Conservation (phyloP, 2,113 vertebrate species). For the Ciconia maguari region DNA sequence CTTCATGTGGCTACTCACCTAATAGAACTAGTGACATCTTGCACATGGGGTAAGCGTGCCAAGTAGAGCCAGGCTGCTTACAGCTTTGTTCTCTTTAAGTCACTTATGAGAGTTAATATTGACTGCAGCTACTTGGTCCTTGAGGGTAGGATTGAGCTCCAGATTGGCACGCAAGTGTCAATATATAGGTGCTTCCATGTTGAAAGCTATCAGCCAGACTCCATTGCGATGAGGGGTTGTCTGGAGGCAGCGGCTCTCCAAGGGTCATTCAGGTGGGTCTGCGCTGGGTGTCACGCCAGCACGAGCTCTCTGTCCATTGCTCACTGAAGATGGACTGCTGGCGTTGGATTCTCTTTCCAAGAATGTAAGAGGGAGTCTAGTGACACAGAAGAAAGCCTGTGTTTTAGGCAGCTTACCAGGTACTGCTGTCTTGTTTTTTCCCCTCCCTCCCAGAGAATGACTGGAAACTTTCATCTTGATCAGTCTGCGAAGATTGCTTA, state of each 20-base stretch:
- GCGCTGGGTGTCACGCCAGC: background rate
- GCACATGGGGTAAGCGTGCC: background rate
- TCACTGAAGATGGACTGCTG: background rate
- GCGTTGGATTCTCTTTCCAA: background rate
- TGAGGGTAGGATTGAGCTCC: background rate
- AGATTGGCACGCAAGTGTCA: fast-evolving
- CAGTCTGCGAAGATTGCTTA: background rate
- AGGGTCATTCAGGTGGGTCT: background rate
- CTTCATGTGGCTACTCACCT: background rate
- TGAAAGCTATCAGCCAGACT: background rate
- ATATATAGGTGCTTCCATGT: fast-evolving
- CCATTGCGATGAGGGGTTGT: fast-evolving
- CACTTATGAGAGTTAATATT: background rate
- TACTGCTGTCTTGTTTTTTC: background rate
- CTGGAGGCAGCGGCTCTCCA: background rate
- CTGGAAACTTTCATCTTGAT: background rate
- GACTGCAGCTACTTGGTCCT: background rate
- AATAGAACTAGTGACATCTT: background rate
- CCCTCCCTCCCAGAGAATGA: background rate
- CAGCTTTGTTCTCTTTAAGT: background rate
- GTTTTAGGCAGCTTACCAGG: background rate
- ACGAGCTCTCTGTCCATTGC: background rate
- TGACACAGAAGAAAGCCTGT: background rate
- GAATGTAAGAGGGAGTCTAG: fast-evolving
- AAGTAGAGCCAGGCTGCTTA: background rate